These are phyloP conservation scores for Agriopis marginaria DNA, from an alignment of 2,888 invertebrate genomes.

Conservation along the genomic window DNA sequence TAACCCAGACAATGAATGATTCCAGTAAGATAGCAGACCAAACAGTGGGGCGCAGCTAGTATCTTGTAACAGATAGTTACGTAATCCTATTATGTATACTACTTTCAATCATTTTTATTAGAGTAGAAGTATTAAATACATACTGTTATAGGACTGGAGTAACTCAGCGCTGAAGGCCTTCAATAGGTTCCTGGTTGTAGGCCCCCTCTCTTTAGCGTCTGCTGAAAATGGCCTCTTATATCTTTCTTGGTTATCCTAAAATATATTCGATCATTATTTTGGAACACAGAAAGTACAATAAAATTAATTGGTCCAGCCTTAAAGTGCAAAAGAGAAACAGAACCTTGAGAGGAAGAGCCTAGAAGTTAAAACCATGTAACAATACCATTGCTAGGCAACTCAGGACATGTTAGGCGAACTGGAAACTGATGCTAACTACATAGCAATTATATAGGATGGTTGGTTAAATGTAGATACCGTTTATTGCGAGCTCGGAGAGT, in stretches of 20 bases:
- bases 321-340: neutral
- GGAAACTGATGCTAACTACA: slow-evolving; percentile 13
- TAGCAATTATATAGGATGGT: neutral
- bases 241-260: slow-evolving; percentile 73
- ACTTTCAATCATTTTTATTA: neutral
- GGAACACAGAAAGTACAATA: neutral
- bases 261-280: slow-evolving; percentile 22
- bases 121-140: slow-evolving; percentile 32
- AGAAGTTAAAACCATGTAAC: neutral
- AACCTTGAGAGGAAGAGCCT: neutral
- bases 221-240: slow-evolving; percentile 81
- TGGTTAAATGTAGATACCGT: neutral
- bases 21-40: too few species aligned
- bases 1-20: too few species aligned
- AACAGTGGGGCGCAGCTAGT: too few species aligned
- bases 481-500: too few species aligned
- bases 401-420: neutral
- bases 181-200: slow-evolving; percentile 69
- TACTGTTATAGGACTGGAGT: slow-evolving; percentile 73
- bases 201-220: slow-evolving; percentile 71
- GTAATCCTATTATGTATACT: neutral
- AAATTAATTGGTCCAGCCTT: neutral
- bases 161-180: slow-evolving; percentile 75
- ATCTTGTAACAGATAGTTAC: neutral
- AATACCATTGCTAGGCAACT: slow-evolving; percentile 22